Percentiles rank a stretch among this genome's conserved stretches.
Conservation (phyloP, 2,797 vertebrate species). For the Poecilia gillii region DNA sequence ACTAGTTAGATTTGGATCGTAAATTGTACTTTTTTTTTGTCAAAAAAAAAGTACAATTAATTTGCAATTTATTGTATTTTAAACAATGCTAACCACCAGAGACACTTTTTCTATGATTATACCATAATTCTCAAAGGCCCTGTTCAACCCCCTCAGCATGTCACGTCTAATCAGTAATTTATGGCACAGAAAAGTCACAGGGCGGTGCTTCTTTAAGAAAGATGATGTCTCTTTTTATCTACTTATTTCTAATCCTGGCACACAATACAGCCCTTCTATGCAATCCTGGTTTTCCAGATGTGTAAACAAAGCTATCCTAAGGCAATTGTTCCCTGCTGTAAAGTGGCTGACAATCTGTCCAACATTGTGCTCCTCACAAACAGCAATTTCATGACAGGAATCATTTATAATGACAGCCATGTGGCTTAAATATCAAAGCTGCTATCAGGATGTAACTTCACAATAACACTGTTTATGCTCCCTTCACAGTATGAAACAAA, state of each 20-base stretch:
- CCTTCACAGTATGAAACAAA: conserved; percentile 22
- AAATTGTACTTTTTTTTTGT: neutral
- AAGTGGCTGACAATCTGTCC: conserved; percentile 65
- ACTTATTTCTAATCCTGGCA: conserved; percentile 42
- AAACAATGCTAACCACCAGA: conserved; percentile 64
- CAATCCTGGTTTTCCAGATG: conserved; percentile 38
- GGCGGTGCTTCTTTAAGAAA: conserved; percentile 62
- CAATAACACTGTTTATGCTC: conserved; percentile 43
- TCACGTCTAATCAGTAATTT: conserved; percentile 73
- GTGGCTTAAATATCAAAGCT: conserved; percentile 61
- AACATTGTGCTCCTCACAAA: conserved; percentile 55
- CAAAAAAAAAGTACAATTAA: neutral
- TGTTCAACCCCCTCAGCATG: conserved; percentile 55
- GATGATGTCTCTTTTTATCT: conserved; percentile 55
- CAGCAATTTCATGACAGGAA: conserved; percentile 62
- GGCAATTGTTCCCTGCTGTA: conserved; percentile 58
- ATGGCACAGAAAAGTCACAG: conserved; percentile 53
- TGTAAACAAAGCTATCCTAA: conserved; percentile 62
- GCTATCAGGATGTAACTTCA: conserved; percentile 50
- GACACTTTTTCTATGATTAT: conserved; percentile 59
- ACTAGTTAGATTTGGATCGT: neutral
- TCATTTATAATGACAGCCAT: conserved; percentile 59
- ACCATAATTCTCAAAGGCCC: conserved; percentile 57
- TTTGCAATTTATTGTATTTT: conserved; percentile 35
- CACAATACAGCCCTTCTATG: conserved; percentile 20